Evolutionary conservation across 1,140 invertebrate genomes (phyloP), one percentile per base, ranked within the genome.

Genomic region (Temnothorax longispinosus): DNA sequence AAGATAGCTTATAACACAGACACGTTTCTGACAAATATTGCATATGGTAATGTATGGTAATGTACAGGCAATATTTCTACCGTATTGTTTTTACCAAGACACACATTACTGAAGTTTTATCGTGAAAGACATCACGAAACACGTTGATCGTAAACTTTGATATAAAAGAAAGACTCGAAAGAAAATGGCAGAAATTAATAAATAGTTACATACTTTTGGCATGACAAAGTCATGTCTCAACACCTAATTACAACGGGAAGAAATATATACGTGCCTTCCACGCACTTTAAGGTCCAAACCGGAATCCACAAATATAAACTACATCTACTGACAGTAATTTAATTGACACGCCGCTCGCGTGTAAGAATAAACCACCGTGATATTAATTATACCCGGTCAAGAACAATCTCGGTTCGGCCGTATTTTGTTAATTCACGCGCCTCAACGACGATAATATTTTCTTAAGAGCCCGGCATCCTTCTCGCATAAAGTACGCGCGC

Each of bases 391-490:
- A n/a, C 6, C 27, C 50, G 13, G 6, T 71, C 69, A 54, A 72
- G 72, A 84, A 47, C 80, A 77, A 82, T 89, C 41, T 72, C 65
- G 54, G 56, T 47, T 21, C 32, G 72, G 72, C 50, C 77, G 78
- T 90, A 87, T 85, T 85, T 90, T 75, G 47, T 87, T 84, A 84
- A 89, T 85, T 90, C 88, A 85, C 74, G 78, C 71, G 67, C 27
- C 32, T 54, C 41, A 27, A 8, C 78, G 75, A 60, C 80, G 65
- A 85, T 76, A 87, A 89, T 85, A 87, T 75, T 87, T 87, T 62
- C 75, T 80, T 47, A 21, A n/a, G 38, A 67, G 35, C 41, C 64
- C 18, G 58, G 65, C 38, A 38, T 74, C 38, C 54, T 56, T 69
- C 41, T 81, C 47, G 85, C 78, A 89, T 89, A 87, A 90, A 90